Base-by-base conservation (phyloP, 2,888 invertebrate genomes). In the Leptopilina syphax region DNA sequence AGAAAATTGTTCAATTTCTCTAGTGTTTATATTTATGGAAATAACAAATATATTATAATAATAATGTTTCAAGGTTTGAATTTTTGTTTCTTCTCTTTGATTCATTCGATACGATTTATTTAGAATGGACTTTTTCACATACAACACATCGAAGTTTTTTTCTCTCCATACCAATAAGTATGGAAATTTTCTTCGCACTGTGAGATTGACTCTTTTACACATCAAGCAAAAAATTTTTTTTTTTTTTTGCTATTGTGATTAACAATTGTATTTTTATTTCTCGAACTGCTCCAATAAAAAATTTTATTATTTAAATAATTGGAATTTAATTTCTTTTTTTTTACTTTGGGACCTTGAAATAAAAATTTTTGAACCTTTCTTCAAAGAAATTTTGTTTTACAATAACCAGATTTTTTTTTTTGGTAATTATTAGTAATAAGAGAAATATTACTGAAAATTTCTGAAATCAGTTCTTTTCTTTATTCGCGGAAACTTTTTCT, bases 11-110 rank as follows among this genome's bases (percentile, higher is more conserved):
- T 44, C n/a, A 63, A 18, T 24, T 63, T 63, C 18, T 63, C 63
- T 63, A 18, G 18, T 63, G 63, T 63, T 63, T 63, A 63, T 63
- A 63, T 63, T 63, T 63, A 63, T 63, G 63, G 24, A 63, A 63
- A 63, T 63, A 63, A 63, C 63, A 63, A 63, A 63, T 63, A 34
- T 34, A 24, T 63, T 63, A 24, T 24, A 63, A 63, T 63, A 63
- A 63, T 63, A 63, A 63, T 24, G 63, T 63, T 34, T 63, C 63
- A 9, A 18, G 18, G 7, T 34, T 34, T 63, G 63, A 63, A 63
- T 24, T 65, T 13, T 13, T 65, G 12, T 9, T 34, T 4, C 34
- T 34, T 34, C 34, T 34, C 34, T 34, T 34, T 3, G 34, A 34
- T 65, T 24, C 27, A 65, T 65, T 34, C 27, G 65, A 65, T 13